A percentile compares a stretch with the other conserved stretches of the same genome.
These are phyloP conservation scores for Genyomyrus donnyi DNA, from an alignment of 2,113 vertebrate genomes.

Conservation along the genomic window DNA sequence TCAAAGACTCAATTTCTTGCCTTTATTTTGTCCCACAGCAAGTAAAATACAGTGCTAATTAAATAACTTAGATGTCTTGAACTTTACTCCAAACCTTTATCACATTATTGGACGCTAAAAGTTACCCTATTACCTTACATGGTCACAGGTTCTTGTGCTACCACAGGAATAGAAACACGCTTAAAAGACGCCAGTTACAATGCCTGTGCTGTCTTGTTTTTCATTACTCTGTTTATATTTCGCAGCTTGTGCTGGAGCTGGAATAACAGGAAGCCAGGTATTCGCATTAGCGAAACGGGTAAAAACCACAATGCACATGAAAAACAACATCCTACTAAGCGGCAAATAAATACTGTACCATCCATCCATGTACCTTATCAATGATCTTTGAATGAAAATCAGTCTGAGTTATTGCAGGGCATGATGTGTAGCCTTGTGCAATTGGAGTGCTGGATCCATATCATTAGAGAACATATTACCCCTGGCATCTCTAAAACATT, in stretches of 20 bases:
- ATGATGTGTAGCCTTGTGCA: background rate
- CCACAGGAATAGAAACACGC: background rate
- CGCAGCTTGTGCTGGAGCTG: background rate
- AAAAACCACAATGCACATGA: background rate
- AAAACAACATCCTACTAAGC: background rate
- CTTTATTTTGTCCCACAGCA: background rate
- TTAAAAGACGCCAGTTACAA: background rate
- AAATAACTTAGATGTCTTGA: background rate
- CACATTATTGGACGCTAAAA: background rate
- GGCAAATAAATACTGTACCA: background rate
- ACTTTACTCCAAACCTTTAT: background rate
- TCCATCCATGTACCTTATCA: background rate
- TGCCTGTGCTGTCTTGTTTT: background rate
- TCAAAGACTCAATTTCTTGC: background rate
- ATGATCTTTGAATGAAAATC: background rate
- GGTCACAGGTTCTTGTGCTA: background rate
- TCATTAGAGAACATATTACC: background rate
- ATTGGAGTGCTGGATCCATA: background rate
- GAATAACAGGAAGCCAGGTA: background rate
- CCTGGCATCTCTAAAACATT: background rate
- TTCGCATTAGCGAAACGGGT: background rate
- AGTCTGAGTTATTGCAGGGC: background rate
- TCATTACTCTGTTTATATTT: background rate
- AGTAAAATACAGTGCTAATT: background rate
- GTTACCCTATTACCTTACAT: background rate